phyloP scores from a whole-genome alignment of 2,797 vertebrate genomes.

The Sternotherus odoratus region DNA sequence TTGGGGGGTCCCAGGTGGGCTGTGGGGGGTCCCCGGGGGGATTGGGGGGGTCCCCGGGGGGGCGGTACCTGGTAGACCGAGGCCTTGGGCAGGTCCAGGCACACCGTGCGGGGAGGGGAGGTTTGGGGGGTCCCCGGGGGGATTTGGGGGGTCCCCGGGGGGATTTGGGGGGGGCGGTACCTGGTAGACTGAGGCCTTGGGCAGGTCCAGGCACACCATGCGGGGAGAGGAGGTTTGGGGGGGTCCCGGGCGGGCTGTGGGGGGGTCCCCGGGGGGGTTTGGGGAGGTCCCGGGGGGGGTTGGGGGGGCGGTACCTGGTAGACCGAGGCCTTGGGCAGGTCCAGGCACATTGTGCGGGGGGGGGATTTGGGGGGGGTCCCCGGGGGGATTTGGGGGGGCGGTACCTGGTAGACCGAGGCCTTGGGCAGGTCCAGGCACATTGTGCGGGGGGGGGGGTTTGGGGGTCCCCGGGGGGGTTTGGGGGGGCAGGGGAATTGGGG shows the following conservation, averaged over 20 bases:
- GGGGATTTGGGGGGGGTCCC: no score
- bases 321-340: not conserved
- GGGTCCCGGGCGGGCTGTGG: no score
- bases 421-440: not conserved
- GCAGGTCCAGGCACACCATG: no score
- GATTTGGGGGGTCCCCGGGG: no score
- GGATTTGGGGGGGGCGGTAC: not conserved
- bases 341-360: not conserved
- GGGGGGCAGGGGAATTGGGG: no score
- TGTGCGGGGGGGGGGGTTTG: not conserved
- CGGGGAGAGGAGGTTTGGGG: constrained; percentile 78
- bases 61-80: not conserved
- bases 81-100: constrained; percentile 43
- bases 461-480: no score
- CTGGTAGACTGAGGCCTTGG: no score
- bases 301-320: constrained; percentile 86
- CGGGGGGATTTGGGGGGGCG: no score
- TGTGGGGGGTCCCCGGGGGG: not conserved
- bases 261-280: no score
- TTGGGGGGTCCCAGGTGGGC: no score
- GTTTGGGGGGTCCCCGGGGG: no score
- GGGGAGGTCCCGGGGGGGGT: not conserved
- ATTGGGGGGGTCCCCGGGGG: not conserved
- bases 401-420: not conserved
- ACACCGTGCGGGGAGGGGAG: not conserved